Percentiles rank a stretch among this genome's conserved stretches.
phyloP scores from a whole-genome alignment of 2,113 vertebrate species.

The Cottus gobio region DNA sequence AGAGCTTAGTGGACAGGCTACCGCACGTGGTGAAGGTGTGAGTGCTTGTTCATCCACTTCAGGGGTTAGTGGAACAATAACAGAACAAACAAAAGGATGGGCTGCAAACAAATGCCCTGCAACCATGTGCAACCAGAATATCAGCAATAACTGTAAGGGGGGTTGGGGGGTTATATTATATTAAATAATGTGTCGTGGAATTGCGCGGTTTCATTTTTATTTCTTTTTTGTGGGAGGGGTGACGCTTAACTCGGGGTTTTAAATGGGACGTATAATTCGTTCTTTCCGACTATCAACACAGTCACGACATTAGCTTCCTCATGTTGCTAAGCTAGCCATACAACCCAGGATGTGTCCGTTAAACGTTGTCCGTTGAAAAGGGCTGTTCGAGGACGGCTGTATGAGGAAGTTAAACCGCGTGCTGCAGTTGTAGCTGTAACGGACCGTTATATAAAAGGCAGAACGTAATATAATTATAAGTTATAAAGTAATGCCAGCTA shows the following conservation, averaged over 20 bases:
- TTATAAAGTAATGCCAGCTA: background rate
- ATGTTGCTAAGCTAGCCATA: constrained; percentile 65
- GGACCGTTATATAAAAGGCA: background rate
- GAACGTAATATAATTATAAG: too few relatives aligned
- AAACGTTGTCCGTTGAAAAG: background rate
- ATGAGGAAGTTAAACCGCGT: background rate
- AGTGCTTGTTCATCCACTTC: background rate
- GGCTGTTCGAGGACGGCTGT: fast-evolving
- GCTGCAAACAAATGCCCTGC: background rate
- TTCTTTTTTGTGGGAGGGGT: too few relatives aligned
- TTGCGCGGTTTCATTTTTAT: too few relatives aligned
- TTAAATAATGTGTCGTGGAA: background rate
- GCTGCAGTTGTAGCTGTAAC: background rate
- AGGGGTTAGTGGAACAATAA: constrained; percentile 8
- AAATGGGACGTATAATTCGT: background rate
- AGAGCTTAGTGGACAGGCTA: background rate
- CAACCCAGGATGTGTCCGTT: constrained; percentile 15
- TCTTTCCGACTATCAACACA: constrained; percentile 24
- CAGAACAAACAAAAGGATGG: constrained; percentile 30
- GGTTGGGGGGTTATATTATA: background rate
- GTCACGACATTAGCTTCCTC: constrained; percentile 60
- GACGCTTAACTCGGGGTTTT: too few relatives aligned
- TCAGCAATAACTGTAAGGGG: background rate
- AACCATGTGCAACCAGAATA: constrained; percentile 5
- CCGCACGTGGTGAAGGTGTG: background rate